Conservation (phyloP, 2,888 invertebrate species). For the Drosophila fungiperda region DNA sequence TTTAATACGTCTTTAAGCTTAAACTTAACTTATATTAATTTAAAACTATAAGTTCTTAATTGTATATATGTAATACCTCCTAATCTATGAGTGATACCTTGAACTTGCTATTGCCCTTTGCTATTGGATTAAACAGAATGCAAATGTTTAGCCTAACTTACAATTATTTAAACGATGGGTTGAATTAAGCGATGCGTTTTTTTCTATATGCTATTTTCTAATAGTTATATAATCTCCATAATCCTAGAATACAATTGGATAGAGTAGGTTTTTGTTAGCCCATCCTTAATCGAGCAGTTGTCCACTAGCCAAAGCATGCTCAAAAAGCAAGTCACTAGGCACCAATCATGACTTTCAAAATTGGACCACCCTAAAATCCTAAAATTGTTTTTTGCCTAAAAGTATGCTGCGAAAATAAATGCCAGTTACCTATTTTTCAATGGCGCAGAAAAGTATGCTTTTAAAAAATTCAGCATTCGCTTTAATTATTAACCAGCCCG, state of each 20-base stretch:
- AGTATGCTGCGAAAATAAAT: constrained; percentile 7
- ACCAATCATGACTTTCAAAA: not conserved
- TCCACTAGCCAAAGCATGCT: not conserved
- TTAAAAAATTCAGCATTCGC: not conserved
- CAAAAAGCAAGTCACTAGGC: not conserved
- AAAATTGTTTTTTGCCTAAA: not conserved
- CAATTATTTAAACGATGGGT: not conserved
- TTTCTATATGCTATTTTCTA: not conserved
- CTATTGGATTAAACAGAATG: not conserved
- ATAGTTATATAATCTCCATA: not conserved
- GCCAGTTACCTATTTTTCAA: fast-evolving
- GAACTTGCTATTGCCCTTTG: not conserved
- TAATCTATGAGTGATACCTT: not conserved
- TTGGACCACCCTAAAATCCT: constrained; percentile 1
- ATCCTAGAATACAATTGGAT: not conserved
- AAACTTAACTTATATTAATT: not conserved
- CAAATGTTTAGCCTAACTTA: not conserved
- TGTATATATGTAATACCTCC: not conserved
- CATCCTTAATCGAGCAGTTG: not conserved
- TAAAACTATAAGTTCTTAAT: not conserved
- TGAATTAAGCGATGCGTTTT: not conserved
- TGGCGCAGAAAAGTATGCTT: constrained; percentile 7
- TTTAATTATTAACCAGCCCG: not conserved
- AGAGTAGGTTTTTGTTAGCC: not conserved
- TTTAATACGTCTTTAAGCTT: not conserved